Evolutionary conservation across 2,113 vertebrate genomes (phyloP).

Genomic region (Labrus mixtus): DNA sequence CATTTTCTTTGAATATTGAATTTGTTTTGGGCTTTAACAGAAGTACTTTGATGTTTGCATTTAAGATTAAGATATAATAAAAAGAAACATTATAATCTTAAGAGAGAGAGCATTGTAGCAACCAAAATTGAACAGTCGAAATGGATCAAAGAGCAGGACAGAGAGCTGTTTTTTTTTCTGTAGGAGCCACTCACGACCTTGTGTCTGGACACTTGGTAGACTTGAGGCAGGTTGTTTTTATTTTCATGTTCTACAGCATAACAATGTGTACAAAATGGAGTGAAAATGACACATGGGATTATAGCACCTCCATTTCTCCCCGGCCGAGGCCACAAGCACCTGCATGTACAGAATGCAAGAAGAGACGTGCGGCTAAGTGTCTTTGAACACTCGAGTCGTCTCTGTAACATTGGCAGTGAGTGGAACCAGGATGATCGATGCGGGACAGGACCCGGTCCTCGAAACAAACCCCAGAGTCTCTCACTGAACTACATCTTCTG

Average conservation of each 20-base stretch:
- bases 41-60: not conserved
- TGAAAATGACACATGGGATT: slow-evolving; percentile 41
- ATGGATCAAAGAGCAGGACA: slow-evolving; percentile 19
- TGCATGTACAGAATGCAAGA: slow-evolving; percentile 14
- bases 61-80: too few relatives aligned
- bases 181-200: slow-evolving; percentile 22
- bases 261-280: slow-evolving; percentile 69
- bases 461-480: slow-evolving; percentile 54
- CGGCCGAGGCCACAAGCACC: slow-evolving; percentile 45
- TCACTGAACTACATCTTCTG: not conserved
- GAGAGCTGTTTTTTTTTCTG: not conserved
- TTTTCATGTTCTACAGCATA: slow-evolving; percentile 79
- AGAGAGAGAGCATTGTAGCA: not conserved
- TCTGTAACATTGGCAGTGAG: slow-evolving; percentile 32
- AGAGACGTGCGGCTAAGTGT: slow-evolving; percentile 29
- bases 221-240: slow-evolving; percentile 75
- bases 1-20: not conserved
- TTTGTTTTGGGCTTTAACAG: not conserved
- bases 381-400: slow-evolving; percentile 49
- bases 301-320: slow-evolving; percentile 63
- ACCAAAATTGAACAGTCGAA: slow-evolving; percentile 6
- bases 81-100: not conserved
- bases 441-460: slow-evolving; percentile 35
- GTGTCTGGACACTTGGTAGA: slow-evolving; percentile 60
- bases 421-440: slow-evolving; percentile 29